Percentiles rank a stretch among this genome's conserved stretches.
phyloP scores from a whole-genome alignment of 2,797 vertebrate species.

The Clarias fuscus region DNA sequence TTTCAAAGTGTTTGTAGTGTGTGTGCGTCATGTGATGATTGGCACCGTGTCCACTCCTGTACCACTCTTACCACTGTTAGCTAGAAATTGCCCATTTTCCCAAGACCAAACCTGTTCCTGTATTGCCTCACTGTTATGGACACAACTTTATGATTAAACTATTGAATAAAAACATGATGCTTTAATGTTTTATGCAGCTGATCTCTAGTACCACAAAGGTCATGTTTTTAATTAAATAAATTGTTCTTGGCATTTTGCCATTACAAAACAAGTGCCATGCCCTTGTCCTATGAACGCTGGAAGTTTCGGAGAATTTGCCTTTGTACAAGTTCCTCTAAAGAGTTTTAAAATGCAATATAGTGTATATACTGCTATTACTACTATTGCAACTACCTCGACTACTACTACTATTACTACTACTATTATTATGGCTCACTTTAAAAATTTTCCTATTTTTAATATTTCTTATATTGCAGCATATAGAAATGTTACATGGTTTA shows the following conservation, averaged over 20 bases:
- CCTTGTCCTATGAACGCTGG: neutral
- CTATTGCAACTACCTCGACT: too few relatives aligned
- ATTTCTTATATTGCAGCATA: too few relatives aligned
- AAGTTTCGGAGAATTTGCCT: neutral
- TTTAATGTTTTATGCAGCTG: neutral
- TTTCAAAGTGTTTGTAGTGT: too few relatives aligned
- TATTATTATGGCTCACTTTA: too few relatives aligned
- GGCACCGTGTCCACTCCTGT: too few relatives aligned
- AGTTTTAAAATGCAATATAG: too few relatives aligned
- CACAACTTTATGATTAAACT: neutral
- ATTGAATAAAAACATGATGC: neutral
- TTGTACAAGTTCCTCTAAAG: neutral
- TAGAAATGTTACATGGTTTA: too few relatives aligned
- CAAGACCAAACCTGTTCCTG: neutral
- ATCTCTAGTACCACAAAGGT: neutral
- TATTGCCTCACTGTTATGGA: neutral
- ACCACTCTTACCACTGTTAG: too few relatives aligned
- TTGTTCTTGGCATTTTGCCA: neutral
- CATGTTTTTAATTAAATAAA: slow-evolving; percentile 4
- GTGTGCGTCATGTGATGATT: too few relatives aligned
- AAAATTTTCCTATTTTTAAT: too few relatives aligned
- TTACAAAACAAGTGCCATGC: neutral
- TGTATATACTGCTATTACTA: too few relatives aligned
- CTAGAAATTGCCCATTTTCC: neutral
- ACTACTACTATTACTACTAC: too few relatives aligned